Percentiles rank a stretch among this genome's conserved stretches.
phyloP scores from a whole-genome alignment of 2,113 vertebrate genomes.

The Tilapia sparmanii region DNA sequence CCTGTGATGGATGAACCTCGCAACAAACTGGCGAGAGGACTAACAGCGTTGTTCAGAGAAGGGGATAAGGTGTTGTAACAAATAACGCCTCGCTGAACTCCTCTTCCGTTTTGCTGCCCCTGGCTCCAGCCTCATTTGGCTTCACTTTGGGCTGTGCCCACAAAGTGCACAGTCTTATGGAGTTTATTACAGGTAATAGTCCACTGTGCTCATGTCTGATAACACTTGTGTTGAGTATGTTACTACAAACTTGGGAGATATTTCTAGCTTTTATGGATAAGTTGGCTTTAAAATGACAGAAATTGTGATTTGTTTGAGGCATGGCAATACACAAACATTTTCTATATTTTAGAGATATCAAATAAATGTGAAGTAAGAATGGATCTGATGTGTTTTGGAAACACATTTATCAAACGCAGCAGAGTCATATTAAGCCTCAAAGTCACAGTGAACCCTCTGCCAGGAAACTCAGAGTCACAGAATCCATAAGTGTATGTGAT shows the following conservation, averaged over 20 bases:
- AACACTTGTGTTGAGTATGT: not conserved
- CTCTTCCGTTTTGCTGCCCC: not conserved
- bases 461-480: conserved; percentile 55
- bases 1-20: conserved; percentile 82
- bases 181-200: conserved; percentile 6
- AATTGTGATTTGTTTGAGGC: not conserved
- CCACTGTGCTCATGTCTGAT: not conserved
- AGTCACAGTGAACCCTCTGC: conserved; percentile 29
- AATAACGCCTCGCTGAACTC: conserved; percentile 26
- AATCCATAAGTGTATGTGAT: conserved; percentile 40
- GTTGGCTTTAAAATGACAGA: not conserved
- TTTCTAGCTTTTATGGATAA: not conserved
- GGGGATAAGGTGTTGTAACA: conserved; percentile 41
- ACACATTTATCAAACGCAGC: not conserved
- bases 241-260: not conserved
- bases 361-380: not conserved
- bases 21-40: conserved; percentile 25
- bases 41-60: conserved; percentile 28
- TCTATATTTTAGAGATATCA: not conserved
- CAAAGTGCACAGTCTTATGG: not conserved
- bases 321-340: not conserved
- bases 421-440: conserved; percentile 15
- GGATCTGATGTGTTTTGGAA: not conserved
- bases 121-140: conserved; percentile 16
- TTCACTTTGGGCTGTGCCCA: not conserved